Percentiles rank a stretch among this genome's conserved stretches.
These are phyloP conservation scores for Cliona cf. orientalis DNA, from an alignment of 37 sponge, comb jelly and placozoan genomes.

Conservation along the genomic window DNA sequence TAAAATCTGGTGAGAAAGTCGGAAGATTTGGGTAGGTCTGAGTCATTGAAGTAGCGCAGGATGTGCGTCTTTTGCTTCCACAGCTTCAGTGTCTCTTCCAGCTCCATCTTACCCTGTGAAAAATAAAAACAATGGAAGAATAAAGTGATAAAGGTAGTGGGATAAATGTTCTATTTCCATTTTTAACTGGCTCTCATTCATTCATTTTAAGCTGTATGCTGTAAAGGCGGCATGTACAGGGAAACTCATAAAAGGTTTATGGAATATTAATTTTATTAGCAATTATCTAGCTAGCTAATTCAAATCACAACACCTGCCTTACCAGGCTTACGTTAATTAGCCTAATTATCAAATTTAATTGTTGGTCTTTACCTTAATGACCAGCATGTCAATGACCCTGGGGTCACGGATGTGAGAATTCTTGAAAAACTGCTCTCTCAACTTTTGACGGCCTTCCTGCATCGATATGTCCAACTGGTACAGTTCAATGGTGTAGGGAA, in stretches of 20 bases:
- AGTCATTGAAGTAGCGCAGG: conserved; percentile 80
- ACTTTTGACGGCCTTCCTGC: conserved; percentile 52
- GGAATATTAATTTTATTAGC: not conserved
- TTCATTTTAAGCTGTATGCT: too few species aligned
- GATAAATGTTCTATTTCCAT: too few species aligned
- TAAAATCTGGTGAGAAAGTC: conserved; percentile 87
- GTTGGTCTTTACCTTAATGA: conserved; percentile 77
- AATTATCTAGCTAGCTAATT: not conserved
- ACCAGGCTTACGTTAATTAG: not conserved
- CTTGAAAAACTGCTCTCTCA: conserved; percentile 86
- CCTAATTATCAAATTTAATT: not conserved
- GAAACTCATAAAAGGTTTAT: not conserved
- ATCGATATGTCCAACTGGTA: conserved; percentile 66
- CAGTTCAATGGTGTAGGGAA: conserved; percentile 64
- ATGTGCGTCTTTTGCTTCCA: conserved; percentile 91
- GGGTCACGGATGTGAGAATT: conserved; percentile 92
- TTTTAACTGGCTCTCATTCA: too few species aligned
- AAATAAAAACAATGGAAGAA: too few species aligned
- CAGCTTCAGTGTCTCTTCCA: conserved; percentile 77
- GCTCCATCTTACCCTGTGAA: conserved; percentile 78
- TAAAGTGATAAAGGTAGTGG: too few species aligned
- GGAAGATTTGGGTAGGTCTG: conserved; percentile 40
- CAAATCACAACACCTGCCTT: not conserved
- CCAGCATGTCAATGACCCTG: conserved; percentile 91
- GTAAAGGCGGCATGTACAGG: too few species aligned